Evolutionary conservation across 2,113 vertebrate species (phyloP).

Genomic region (Pogona vitticeps): DNA sequence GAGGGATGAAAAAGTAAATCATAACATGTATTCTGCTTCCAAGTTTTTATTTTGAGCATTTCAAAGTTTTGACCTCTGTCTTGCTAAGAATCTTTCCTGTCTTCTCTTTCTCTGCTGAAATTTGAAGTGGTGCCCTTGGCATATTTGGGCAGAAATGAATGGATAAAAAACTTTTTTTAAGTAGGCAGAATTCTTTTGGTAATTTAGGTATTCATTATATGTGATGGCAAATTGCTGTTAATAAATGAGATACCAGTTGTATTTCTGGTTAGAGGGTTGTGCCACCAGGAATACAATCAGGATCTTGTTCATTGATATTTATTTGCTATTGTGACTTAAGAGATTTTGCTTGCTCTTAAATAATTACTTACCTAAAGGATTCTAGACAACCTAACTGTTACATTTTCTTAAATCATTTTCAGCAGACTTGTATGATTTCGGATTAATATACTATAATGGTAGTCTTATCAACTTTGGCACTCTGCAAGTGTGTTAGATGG

Average conservation of each 20-base stretch:
- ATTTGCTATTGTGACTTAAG: no score
- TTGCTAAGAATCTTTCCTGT: not conserved
- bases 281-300: no score
- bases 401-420: not conserved
- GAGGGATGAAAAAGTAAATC: not conserved
- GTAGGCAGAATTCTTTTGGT: no score
- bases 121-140: not conserved
- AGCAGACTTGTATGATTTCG: not conserved
- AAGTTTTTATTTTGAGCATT: not conserved
- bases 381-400: no score
- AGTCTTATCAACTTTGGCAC: no score
- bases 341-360: no score
- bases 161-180: not conserved
- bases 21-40: not conserved
- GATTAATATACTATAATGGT: not conserved
- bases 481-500: not conserved
- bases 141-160: not conserved
- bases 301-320: no score
- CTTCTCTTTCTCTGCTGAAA: not conserved
- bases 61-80: not conserved
- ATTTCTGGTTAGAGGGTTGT: no score
- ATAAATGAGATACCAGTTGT: no score
- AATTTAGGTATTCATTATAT: no score
- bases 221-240: no score
- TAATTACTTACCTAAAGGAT: no score